A percentile compares a stretch with the other conserved stretches of the same genome.
Conservation (phyloP, 2,888 invertebrate species). For the Epiblema foenella region DNA sequence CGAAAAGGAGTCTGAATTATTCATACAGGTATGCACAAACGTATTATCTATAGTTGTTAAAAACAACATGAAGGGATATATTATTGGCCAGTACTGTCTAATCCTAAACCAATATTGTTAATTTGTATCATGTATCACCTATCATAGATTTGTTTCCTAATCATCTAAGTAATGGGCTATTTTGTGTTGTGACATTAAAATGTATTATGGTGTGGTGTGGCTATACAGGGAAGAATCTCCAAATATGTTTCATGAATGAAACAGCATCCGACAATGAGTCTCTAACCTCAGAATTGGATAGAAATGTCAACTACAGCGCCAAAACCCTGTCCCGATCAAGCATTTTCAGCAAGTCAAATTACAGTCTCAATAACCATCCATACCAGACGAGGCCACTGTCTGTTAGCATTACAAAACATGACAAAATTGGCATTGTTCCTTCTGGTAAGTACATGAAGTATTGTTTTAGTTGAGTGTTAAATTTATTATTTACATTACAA, state of each 20-base stretch:
- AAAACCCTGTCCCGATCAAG: constrained; percentile 75
- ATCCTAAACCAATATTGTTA: background rate
- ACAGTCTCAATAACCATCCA: constrained; percentile 70
- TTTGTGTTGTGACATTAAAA: constrained; percentile 39
- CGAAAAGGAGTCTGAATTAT: too few species aligned
- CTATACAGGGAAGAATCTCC: constrained; percentile 93
- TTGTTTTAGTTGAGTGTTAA: constrained; percentile 29
- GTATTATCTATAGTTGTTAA: background rate
- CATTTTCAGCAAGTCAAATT: constrained; percentile 75
- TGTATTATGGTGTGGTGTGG: constrained; percentile 56
- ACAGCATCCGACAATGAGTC: constrained; percentile 94
- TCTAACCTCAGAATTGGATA: constrained; percentile 90
- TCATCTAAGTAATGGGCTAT: constrained; percentile 43
- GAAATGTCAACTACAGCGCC: constrained; percentile 67
- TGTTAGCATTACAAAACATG: constrained; percentile 78
- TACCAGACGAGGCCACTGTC: constrained; percentile 80
- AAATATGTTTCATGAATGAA: constrained; percentile 98
- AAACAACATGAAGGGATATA: background rate
- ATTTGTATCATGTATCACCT: constrained; percentile 1
- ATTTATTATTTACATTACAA: constrained; percentile 34
- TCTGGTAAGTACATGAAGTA: constrained; percentile 69
- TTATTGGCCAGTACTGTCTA: background rate
- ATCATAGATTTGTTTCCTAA: constrained; percentile 16
- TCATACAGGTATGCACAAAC: too few species aligned
- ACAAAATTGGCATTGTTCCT: constrained; percentile 73